phyloP scores from a whole-genome alignment of 1,140 invertebrate species.

The Rhyzopertha dominica region DNA sequence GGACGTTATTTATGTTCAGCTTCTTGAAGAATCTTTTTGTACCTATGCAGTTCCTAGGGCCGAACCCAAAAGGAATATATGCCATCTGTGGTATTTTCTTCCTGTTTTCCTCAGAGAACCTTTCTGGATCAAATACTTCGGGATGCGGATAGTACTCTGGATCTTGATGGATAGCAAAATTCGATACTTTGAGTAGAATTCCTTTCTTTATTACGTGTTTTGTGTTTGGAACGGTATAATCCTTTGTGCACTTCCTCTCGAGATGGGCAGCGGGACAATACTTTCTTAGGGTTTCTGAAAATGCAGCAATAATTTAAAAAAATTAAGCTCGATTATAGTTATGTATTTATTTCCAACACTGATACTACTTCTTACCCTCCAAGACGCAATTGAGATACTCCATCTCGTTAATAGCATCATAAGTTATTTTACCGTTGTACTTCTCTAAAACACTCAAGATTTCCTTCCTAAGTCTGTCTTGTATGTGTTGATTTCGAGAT shows the following conservation, averaged over 20 bases:
- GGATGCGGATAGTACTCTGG: conserved; percentile 53
- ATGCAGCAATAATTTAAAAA: conserved; percentile 3
- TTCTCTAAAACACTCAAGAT: conserved; percentile 45
- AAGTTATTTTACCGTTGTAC: conserved; percentile 48
- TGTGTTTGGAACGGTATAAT: conserved; percentile 39
- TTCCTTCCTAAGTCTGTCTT: conserved; percentile 45
- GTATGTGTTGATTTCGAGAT: conserved; percentile 44
- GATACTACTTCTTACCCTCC: conserved; percentile 35
- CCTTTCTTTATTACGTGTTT: conserved; percentile 43
- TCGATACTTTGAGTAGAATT: conserved; percentile 38
- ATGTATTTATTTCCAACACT: conserved; percentile 10
- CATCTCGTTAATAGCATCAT: conserved; percentile 52
- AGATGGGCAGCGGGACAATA: conserved; percentile 44
- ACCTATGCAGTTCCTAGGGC: conserved; percentile 55
- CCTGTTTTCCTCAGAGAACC: conserved; percentile 42
- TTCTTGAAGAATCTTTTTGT: too few species aligned
- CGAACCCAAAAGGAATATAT: conserved; percentile 57
- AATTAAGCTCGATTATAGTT: neutral
- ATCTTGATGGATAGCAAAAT: conserved; percentile 44
- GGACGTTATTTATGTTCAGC: too few species aligned
- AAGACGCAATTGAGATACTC: conserved; percentile 52
- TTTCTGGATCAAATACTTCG: conserved; percentile 53
- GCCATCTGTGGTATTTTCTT: conserved; percentile 44
- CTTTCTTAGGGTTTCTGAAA: conserved; percentile 48
- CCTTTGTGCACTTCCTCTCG: conserved; percentile 28